Evolutionary conservation across 2,888 invertebrate genomes (phyloP).

Genomic region (Drosophila emarginata): DNA sequence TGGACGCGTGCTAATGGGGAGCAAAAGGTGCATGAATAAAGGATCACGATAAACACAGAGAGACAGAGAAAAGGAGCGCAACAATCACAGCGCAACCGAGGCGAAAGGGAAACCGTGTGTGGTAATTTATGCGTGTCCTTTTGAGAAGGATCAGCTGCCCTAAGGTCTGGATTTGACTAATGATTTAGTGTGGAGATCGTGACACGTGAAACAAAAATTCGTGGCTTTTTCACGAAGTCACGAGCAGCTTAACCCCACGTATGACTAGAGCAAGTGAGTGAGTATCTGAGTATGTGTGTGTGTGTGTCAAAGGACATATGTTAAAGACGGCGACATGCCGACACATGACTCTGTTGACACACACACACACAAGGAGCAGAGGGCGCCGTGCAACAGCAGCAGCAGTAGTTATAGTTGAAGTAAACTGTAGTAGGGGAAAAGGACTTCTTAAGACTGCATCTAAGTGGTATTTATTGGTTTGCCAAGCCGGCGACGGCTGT

Average conservation of each 20-base stretch:
- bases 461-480: conserved; percentile 77
- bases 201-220: background rate
- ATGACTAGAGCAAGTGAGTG: background rate
- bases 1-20: conserved; percentile 78
- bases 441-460: conserved; percentile 52
- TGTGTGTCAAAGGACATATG: conserved; percentile 72
- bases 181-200: background rate
- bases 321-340: conserved; percentile 65
- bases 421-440: background rate
- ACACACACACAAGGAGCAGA: conserved; percentile 33
- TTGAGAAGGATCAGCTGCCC: conserved; percentile 64
- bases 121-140: conserved; percentile 72
- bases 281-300: background rate
- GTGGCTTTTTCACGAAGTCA: background rate
- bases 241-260: background rate
- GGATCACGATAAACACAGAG: conserved; percentile 41
- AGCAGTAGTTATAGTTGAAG: background rate
- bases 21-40: conserved; percentile 70
- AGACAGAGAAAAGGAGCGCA: conserved; percentile 37
- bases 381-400: conserved; percentile 8
- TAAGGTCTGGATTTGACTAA: conserved; percentile 13
- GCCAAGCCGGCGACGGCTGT: conserved; percentile 74
- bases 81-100: conserved; percentile 45
- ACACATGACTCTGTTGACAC: conserved; percentile 79
- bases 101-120: conserved; percentile 17